Base-by-base conservation (phyloP, 2,888 invertebrate species). In the Notocelia uddmanniana region DNA sequence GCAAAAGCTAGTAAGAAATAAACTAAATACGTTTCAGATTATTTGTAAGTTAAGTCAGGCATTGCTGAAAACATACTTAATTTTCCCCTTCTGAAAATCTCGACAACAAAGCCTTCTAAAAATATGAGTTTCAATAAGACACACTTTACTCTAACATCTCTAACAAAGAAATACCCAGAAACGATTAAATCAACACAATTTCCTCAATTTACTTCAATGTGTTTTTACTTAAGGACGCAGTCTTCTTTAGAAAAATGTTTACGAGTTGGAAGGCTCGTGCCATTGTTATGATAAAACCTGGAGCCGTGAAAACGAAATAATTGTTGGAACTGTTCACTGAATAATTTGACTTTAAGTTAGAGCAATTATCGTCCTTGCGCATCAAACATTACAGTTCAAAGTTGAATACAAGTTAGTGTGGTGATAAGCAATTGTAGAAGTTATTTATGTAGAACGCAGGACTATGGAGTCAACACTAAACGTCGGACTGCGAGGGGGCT, bases 401-500 rank as follows among this genome's bases (percentile, higher is more conserved):
- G 54, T 72, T 26, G 62, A 48, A 57, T 55, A 21, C 10, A 18
- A 62, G 48, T 62, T 48, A 23, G 13, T 18, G 26, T 18, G n/a
- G 26, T 72, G 60, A 72, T 72, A 72, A 68, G 67, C 72, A 31
- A 26, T 55, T 68, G 34, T 57, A 50, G 62, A 57, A 68, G 62
- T 26, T 68, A 34, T 62, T 72, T 72, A 72, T 68, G 67, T 57
- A 23, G 55, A 62, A 62, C 68, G 72, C 67, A 67, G 55, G 55
- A 48, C 45, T 23, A 52, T 21, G 18, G 50, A 62, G 37, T 23
- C 21, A 55, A 23, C 72, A 72, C 57, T 68, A 57, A 60, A 37
- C 19, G 72, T 18, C 54, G 8, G 57, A 13, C 68, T 21, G 68
- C 34, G 26, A 62, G 37, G 23, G 48, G 23, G 60, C 10, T 26